Evolutionary conservation across 2,888 invertebrate species (phyloP).

Genomic region (Tipula lateralis): DNA sequence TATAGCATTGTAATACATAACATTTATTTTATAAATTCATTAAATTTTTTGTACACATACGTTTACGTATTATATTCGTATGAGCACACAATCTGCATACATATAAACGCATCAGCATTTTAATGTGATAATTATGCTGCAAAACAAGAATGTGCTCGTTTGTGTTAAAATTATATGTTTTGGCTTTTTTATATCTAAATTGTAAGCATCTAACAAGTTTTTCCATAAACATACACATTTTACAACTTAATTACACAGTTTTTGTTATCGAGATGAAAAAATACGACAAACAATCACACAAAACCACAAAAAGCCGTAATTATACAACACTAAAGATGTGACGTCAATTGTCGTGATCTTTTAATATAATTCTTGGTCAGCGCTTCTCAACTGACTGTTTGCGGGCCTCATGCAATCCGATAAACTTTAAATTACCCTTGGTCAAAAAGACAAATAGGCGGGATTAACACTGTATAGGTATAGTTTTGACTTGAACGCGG

Average conservation of each 20-base stretch:
- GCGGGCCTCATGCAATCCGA: no score
- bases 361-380: no score
- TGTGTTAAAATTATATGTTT: not conserved
- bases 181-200: not conserved
- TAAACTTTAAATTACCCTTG: no score
- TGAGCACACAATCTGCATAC: not conserved
- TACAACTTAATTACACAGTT: not conserved
- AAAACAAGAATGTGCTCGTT: not conserved
- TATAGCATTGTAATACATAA: no score
- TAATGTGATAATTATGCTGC: not conserved
- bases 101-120: not conserved
- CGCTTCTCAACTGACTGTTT: no score
- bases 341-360: not conserved
- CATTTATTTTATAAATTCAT: not conserved
- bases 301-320: no score
- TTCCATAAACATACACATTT: not conserved
- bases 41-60: not conserved
- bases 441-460: no score
- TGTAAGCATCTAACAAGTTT: not conserved
- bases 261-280: not conserved
- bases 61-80: not conserved
- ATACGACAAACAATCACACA: not conserved
- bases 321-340: no score
- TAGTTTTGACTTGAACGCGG: no score
- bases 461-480: no score